Base-by-base conservation (phyloP, 2,888 invertebrate species). In the Petrolisthes cinctipes region DNA sequence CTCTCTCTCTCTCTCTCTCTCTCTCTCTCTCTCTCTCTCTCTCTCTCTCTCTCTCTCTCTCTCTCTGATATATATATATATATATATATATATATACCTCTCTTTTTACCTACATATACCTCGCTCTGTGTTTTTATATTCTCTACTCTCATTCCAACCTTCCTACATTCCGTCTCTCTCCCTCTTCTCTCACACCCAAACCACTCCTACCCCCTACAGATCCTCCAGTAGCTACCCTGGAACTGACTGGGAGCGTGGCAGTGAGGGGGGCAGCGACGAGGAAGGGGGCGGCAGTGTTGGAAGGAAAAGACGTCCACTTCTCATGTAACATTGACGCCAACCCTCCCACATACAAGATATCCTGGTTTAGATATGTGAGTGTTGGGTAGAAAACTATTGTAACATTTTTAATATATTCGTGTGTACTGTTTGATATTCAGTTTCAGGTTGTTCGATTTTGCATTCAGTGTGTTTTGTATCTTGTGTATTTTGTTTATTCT, bases 281-380 rank as follows among this genome's bases (percentile, higher is more conserved):
- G 37, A 7, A 14, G 23, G 4, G 23, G 4, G 57, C 57, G 6
- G 80, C 61, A 14, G 61, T 80, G 9, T 23, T 23, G 14, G 80
- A 80, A 37, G 80, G 80, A 6, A 9, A 61, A 14, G 80, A 80
- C n/a, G 57, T 80, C 9, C 20, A 20, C 37, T 80, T 80, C 23
- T 61, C 61, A 5, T 80, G 80, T 61, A 80, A 57, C 20, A 61
- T 80, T 4, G 80, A 80, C 61, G 80, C 80, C 80, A 80, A 80
- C 37, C 80, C 80, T 9, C 80, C 80, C 80, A 57, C 80, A 5
- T 80, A 80, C n/a, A 80, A 80, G 57, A 80, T 61, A 14, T 57
- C 57, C 23, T 80, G 80, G 80, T 80, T 23, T 37, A 20, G 23
- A 9, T 11, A 51, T 23, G 80, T 82, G 20, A 53, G 80, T 66